Base-by-base conservation (phyloP, 2,888 invertebrate species). In the Gnatocerus cornutus region DNA sequence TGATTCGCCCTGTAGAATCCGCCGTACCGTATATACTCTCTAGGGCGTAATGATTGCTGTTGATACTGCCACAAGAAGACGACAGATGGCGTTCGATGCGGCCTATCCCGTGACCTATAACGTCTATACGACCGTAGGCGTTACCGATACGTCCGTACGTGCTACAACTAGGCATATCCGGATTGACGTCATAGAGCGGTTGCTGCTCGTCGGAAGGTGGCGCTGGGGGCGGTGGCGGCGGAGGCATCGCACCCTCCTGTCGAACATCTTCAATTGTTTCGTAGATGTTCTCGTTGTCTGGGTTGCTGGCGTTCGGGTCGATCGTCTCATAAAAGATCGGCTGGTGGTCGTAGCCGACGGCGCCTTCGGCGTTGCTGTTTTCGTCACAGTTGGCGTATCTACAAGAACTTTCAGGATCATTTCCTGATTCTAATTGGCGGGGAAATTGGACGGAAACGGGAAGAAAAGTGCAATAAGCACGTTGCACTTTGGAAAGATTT, bases 31-130 rank as follows among this genome's bases (percentile, higher is more conserved):
- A 86, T 14, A 83, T 72, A 74, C 84, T 85, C 56, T 87, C 85
- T 5, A 87, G 83, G 43, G 86, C 86, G 76, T 86, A 81, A 83
- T 71, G 85, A 80, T 78, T 86, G 77, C 77, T 84, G 78, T 83
- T 86, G 78, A 83, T 85, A 71, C 89, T 89, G 64, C 90, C 89
- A 79, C 90, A 90, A n/a, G 90, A 90, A 0, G 90, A 90, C 61
- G 90, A 90, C 68, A 90, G 84, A 76, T 89, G 89, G 5, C 89
- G 84, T 75, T 87, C 89, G 72, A 89, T 89, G 71, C 90, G 84
- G 12, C 89, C 89, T 69, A 81, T 79, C 63, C 84, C 80, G 64
- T 81, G 80, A 0, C 88, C 88, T 53, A 89, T 84, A 1, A 89
- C 86, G 80, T 88, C 87, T 29, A 89, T 84, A 63, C 89, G 81